Evolutionary conservation across 1,140 invertebrate species (phyloP).

Genomic region (Trachymyrmex septentrionalis): DNA sequence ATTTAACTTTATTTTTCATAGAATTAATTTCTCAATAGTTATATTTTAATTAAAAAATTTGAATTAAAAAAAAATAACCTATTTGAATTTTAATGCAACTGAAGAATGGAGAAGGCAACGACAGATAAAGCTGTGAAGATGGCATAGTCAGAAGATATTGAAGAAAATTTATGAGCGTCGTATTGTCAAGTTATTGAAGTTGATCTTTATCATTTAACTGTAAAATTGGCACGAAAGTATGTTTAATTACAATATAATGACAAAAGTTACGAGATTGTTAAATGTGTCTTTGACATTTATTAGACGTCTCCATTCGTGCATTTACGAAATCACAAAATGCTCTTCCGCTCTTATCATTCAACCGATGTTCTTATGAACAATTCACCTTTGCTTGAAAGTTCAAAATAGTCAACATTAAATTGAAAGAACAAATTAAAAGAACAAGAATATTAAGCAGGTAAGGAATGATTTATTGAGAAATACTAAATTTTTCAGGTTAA

Average conservation of each 20-base stretch:
- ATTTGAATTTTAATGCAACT: neutral
- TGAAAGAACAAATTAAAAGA: conserved; percentile 19
- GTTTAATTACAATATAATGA: conserved; percentile 33
- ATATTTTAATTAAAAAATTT: neutral
- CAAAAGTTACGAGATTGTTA: neutral
- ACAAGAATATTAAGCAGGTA: neutral
- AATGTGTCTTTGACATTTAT: neutral
- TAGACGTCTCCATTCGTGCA: neutral
- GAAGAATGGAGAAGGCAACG: neutral
- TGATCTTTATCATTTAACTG: neutral
- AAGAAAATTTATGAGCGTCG: neutral
- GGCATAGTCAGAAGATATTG: neutral
- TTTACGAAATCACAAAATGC: neutral
- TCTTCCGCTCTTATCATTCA: conserved; percentile 1
- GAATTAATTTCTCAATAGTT: neutral
- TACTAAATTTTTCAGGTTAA: neutral
- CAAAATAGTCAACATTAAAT: neutral
- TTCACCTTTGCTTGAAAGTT: neutral
- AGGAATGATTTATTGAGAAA: conserved; percentile 11
- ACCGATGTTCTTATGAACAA: neutral
- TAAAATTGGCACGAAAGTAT: neutral
- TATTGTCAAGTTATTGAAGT: neutral
- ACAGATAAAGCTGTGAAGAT: neutral
- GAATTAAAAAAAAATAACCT: neutral
- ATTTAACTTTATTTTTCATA: too few species aligned